Percentiles rank a stretch among this genome's conserved stretches.
Conservation (phyloP, 2,797 vertebrate genomes). For the Microcaecilia unicolor region DNA sequence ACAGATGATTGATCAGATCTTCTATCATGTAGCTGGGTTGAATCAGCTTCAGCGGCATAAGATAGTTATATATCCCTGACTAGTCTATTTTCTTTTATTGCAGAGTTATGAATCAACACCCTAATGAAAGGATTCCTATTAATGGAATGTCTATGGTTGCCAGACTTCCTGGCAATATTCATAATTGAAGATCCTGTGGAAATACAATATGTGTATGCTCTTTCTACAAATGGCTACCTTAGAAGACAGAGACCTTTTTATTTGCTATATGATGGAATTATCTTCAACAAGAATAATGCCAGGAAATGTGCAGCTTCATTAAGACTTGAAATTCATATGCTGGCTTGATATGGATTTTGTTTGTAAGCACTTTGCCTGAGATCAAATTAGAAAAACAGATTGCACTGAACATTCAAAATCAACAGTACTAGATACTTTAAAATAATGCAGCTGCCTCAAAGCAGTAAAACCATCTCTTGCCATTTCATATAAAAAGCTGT, state of each 20-base stretch:
- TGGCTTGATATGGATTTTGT: conserved; percentile 17
- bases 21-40: too few relatives aligned
- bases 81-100: too few relatives aligned
- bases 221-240: conserved; percentile 13
- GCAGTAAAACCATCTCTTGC: too few relatives aligned
- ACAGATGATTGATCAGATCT: too few relatives aligned
- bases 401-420: not conserved
- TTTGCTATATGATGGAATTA: conserved; percentile 32
- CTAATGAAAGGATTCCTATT: too few relatives aligned
- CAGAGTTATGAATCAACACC: too few relatives aligned
- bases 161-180: conserved; percentile 15
- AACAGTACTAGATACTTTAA: not conserved
- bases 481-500: too few relatives aligned
- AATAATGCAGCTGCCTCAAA: too few relatives aligned
- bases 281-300: conserved; percentile 10
- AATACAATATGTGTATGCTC: not conserved
- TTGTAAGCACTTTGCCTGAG: conserved; percentile 25
- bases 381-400: conserved; percentile 15
- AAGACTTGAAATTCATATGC: conserved; percentile 5
- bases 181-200: conserved; percentile 13
- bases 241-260: conserved; percentile 16
- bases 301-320: conserved; percentile 12
- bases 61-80: too few relatives aligned
- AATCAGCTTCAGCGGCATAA: too few relatives aligned
- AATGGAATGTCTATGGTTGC: conserved; percentile 19